Percentiles rank a stretch among this genome's conserved stretches.
These are phyloP conservation scores for Oreochromis aureus DNA, from an alignment of 2,113 vertebrate genomes.

Conservation along the genomic window DNA sequence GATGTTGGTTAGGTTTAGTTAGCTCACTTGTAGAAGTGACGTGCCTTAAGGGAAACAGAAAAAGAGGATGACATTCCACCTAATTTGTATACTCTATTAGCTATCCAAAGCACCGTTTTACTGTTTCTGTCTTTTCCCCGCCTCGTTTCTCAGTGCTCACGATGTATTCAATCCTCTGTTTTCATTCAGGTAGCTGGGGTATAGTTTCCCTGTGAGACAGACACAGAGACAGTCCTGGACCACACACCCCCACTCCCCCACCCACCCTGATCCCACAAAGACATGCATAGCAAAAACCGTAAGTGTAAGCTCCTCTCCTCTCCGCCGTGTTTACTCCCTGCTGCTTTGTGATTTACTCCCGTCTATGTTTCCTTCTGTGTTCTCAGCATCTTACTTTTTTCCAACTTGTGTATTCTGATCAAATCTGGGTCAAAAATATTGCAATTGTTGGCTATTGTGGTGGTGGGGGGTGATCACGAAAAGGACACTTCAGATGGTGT, in stretches of 20 bases:
- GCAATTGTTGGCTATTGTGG: slow-evolving; percentile 9
- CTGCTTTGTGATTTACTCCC: not conserved
- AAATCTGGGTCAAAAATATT: slow-evolving; percentile 30
- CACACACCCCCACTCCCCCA: slow-evolving; percentile 40
- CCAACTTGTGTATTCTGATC: not conserved
- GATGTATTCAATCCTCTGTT: slow-evolving; percentile 39
- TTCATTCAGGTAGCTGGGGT: slow-evolving; percentile 68
- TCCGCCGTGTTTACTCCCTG: not conserved
- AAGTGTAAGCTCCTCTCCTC: slow-evolving; percentile 57
- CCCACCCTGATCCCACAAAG: slow-evolving; percentile 54
- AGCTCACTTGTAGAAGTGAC: not conserved
- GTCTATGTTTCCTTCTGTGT: not conserved
- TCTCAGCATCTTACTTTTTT: not conserved
- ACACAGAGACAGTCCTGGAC: slow-evolving; percentile 59
- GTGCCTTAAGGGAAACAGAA: fast-evolving
- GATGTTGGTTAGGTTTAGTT: not conserved
- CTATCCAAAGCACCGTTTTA: not conserved
- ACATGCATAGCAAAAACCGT: slow-evolving; percentile 79
- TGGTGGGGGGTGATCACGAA: not conserved
- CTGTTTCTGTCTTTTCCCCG: not conserved
- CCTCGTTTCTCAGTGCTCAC: slow-evolving; percentile 1
- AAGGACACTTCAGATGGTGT: slow-evolving; percentile 12
- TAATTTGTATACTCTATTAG: not conserved
- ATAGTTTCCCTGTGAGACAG: slow-evolving; percentile 70
- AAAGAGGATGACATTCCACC: not conserved